These are phyloP conservation scores for Rana temporaria DNA, from an alignment of 2,113 vertebrate genomes.

Conservation along the genomic window DNA sequence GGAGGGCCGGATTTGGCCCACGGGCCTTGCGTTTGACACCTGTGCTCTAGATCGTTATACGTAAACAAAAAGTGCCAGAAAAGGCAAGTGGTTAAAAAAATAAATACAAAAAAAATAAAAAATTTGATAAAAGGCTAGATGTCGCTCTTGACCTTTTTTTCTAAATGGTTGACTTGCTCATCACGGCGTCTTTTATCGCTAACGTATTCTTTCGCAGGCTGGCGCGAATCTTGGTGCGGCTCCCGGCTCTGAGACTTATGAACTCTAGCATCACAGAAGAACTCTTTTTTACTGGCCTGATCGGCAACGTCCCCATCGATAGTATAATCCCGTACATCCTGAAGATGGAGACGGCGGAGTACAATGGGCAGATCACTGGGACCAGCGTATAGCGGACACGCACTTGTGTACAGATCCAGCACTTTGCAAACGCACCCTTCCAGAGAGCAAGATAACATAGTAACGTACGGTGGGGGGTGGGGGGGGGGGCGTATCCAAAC, in stretches of 20 bases:
- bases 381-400: constrained; percentile 71
- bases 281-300: constrained; percentile 97
- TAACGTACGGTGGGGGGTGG: constrained; percentile 42
- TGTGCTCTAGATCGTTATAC: too few species aligned
- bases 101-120: too few species aligned
- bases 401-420: constrained; percentile 47
- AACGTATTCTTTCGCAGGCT: constrained; percentile 74
- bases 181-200: not conserved
- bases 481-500: constrained; percentile 29
- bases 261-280: constrained; percentile 96
- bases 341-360: constrained; percentile 98
- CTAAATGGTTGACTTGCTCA: too few species aligned
- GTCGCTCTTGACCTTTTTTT: too few species aligned
- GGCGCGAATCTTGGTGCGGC: constrained; percentile 92
- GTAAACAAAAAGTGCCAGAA: too few species aligned
- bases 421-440: constrained; percentile 39
- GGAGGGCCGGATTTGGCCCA: too few species aligned
- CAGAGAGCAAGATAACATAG: constrained; percentile 38
- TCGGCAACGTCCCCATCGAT: constrained; percentile 97
- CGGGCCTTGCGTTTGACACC: too few species aligned
- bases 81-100: too few species aligned
- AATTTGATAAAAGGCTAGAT: too few species aligned
- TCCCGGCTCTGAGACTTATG: constrained; percentile 95
- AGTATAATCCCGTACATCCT: constrained; percentile 99
- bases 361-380: constrained; percentile 92